These are phyloP conservation scores for Cryptus armator DNA, from an alignment of 2,888 invertebrate genomes.

Conservation along the genomic window DNA sequence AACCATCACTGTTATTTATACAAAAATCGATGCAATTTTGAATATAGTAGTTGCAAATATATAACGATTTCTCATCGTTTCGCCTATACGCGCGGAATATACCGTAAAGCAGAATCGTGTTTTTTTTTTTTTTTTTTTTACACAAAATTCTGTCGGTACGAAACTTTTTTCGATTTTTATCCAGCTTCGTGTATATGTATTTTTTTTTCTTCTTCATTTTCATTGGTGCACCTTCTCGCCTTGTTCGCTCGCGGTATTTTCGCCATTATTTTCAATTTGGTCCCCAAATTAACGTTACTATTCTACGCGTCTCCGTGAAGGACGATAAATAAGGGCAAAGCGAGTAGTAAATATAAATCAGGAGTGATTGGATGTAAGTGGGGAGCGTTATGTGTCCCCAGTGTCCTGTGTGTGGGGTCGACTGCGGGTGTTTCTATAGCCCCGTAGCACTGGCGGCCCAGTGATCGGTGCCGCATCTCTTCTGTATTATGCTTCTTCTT, in stretches of 20 bases:
- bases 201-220: constrained; percentile 36
- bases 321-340: constrained; percentile 84
- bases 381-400: constrained; percentile 85
- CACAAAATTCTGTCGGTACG: neutral
- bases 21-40: neutral
- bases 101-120: neutral
- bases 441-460: constrained; percentile 36
- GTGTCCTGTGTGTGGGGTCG: constrained; percentile 84
- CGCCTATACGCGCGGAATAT: neutral
- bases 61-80: neutral
- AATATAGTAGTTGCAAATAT: neutral
- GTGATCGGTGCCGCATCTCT: constrained; percentile 52
- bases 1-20: no score
- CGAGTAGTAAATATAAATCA: constrained; percentile 85
- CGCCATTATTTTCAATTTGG: constrained; percentile 84
- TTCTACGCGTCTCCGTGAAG: constrained; percentile 80
- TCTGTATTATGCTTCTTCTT: constrained; percentile 38
- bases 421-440: constrained; percentile 74
- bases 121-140: neutral
- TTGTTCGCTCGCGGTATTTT: constrained; percentile 46
- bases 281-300: constrained; percentile 83
- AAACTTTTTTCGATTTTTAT: constrained; percentile 27
- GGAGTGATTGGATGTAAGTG: constrained; percentile 85
- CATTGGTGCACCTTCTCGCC: constrained; percentile 41
- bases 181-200: constrained; percentile 7